Evolutionary conservation across 2,113 vertebrate species (phyloP), one percentile per base, ranked within the genome.

Genomic region (Sisor rabdophorus): DNA sequence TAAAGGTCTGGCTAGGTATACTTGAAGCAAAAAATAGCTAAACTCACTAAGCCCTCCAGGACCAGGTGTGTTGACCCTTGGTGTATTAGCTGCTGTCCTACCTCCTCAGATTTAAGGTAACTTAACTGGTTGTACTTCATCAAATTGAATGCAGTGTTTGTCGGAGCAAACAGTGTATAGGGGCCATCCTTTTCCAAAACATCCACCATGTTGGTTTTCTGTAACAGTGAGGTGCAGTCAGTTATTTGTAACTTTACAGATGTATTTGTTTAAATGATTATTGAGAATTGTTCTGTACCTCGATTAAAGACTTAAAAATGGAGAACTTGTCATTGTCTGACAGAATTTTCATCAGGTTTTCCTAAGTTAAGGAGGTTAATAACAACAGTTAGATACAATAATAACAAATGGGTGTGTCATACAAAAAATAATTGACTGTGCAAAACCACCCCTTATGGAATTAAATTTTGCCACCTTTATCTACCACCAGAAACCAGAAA

Each of bases 131-230:
- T 91, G 2, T 90, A 73, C 26, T 88, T 81, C 91, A 98, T 91
- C 0, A 52, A 82, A 0, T 74, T 79, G 40, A 96, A 79, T 2
- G 94, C 96, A 16, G 87, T 26, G 2, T 91, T 91, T 75, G 82
- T 93, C 4, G 97, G 96, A 75, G 93, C 89, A 73, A 99, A 98
- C 63, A 98, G 17, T 1, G 96, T 98, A 50, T 92, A 89, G 0
- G 87, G 90, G 1, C 90, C 91, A 0, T 89, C 86, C 2, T 79
- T 74, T 32, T 95, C 90, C 83, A 98, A 81, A 47, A 90, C 20
- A 0, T 80, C 71, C 12, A 81, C 88, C 77, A 98, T 32, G 3
- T 78, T 84, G 36, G 89, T 87, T 86, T 89, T 90, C 97, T 98
- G 85, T 26, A n/a, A 40, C 40, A 54, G 15, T 95, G 85, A 7